Conservation (phyloP, 1,140 invertebrate species). For the Triops longicaudatus region DNA sequence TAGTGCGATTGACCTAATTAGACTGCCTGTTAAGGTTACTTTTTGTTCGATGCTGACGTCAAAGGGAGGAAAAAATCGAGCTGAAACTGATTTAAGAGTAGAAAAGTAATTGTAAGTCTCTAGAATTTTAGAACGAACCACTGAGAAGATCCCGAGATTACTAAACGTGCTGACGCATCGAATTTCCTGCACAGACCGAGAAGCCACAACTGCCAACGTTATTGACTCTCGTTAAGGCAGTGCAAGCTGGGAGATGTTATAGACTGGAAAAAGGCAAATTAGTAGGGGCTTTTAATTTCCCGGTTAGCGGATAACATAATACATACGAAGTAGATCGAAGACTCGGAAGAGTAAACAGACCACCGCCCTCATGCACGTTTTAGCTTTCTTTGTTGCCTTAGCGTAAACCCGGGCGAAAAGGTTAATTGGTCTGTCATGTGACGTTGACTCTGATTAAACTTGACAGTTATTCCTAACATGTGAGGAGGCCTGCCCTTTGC, state of each 20-base stretch:
- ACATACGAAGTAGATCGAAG: not conserved
- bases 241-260: not conserved
- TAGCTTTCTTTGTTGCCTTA: not conserved
- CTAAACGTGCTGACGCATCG: slow-evolving; percentile 1
- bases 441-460: not conserved
- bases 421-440: not conserved
- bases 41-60: no score
- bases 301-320: not conserved
- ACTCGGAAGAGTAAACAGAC: not conserved
- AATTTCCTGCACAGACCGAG: not conserved
- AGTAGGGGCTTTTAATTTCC: not conserved
- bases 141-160: not conserved
- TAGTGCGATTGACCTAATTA: no score
- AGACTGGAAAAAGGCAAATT: not conserved
- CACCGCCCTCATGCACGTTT: not conserved
- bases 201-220: not conserved
- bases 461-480: not conserved
- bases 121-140: no score
- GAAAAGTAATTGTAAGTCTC: no score
- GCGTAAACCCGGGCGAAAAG: not conserved
- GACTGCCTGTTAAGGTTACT: no score
- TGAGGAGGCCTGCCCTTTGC: not conserved
- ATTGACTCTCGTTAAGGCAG: not conserved
- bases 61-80: no score
- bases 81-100: no score